Evolutionary conservation across 2,113 vertebrate genomes (phyloP).

Genomic region (Malaclemys terrapin): DNA sequence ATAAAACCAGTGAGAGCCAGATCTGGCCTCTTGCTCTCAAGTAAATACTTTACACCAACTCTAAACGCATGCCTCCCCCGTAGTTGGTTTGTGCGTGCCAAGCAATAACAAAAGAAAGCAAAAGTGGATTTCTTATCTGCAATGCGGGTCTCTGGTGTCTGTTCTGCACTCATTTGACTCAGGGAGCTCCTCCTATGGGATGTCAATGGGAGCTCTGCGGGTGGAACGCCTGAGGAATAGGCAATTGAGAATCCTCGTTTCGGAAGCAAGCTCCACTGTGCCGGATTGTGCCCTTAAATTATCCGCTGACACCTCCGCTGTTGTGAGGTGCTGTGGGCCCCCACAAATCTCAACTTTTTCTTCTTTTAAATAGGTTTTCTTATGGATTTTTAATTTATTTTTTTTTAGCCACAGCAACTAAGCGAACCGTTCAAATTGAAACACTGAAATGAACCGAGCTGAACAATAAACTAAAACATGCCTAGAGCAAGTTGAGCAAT

Average conservation of each 20-base stretch:
- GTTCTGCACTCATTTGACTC: background rate
- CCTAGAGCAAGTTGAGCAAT: constrained; percentile 87
- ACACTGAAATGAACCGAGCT: constrained; percentile 82
- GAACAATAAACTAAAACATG: constrained; percentile 88
- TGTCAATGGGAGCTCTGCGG: background rate
- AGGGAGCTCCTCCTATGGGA: constrained; percentile 25
- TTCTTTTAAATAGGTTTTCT: constrained; percentile 70
- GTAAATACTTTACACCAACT: accelerated
- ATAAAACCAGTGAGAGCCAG: accelerated
- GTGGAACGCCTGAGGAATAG: background rate
- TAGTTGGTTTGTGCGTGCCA: too few relatives aligned
- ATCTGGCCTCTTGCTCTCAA: accelerated
- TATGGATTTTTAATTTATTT: constrained; percentile 75
- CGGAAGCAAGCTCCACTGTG: accelerated
- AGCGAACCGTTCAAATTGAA: constrained; percentile 79
- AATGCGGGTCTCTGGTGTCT: constrained; percentile 3
- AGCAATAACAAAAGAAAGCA: accelerated
- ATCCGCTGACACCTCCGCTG: constrained; percentile 63
- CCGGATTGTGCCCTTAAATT: constrained; percentile 61
- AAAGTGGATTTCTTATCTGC: constrained; percentile 47
- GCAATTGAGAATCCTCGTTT: constrained; percentile 15
- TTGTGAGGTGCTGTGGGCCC: constrained; percentile 64
- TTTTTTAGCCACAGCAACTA: constrained; percentile 78
- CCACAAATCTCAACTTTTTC: constrained; percentile 66
- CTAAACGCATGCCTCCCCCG: accelerated